A percentile compares a stretch with the other conserved stretches of the same genome.
phyloP scores from a whole-genome alignment of 2,888 invertebrate genomes.

The Drosophila fulvimacula region DNA sequence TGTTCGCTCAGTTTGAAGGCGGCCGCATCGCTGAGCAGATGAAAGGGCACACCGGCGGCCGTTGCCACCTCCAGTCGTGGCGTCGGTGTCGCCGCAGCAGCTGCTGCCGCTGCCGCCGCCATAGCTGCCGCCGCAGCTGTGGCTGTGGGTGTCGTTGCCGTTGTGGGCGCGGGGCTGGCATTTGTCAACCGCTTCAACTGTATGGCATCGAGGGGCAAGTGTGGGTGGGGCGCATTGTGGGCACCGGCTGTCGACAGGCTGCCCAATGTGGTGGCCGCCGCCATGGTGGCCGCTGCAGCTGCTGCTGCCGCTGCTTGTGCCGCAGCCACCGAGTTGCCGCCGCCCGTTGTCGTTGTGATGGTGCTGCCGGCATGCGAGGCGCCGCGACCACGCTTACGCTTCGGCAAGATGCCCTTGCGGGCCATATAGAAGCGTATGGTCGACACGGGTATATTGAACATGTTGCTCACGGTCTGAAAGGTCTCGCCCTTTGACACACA shows the following conservation, averaged over 20 bases:
- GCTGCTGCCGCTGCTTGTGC: slow-evolving; percentile 38
- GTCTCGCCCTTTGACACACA: slow-evolving; percentile 94
- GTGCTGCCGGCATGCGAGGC: slow-evolving; percentile 83
- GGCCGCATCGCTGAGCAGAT: slow-evolving; percentile 72
- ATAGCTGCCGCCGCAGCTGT: slow-evolving; percentile 1
- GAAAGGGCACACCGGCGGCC: slow-evolving; percentile 65
- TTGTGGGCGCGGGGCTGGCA: neutral
- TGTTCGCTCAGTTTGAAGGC: slow-evolving; percentile 70
- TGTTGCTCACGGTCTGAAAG: slow-evolving; percentile 94
- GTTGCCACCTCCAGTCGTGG: slow-evolving; percentile 59
- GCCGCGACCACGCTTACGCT: slow-evolving; percentile 91
- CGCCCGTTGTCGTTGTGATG: slow-evolving; percentile 59
- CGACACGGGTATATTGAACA: slow-evolving; percentile 94
- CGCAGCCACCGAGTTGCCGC: slow-evolving; percentile 25
- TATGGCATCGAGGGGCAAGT: slow-evolving; percentile 40
- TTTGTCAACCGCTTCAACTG: slow-evolving; percentile 49
- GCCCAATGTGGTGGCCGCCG: slow-evolving; percentile 54
- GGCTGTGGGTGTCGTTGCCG: neutral
- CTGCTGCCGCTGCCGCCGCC: neutral
- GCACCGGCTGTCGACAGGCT: slow-evolving; percentile 50
- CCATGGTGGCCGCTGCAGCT: slow-evolving; percentile 57
- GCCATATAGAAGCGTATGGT: slow-evolving; percentile 96
- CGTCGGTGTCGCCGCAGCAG: slow-evolving; percentile 18
- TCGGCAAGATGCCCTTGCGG: slow-evolving; percentile 92
- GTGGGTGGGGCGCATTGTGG: slow-evolving; percentile 40